Percentiles rank a stretch among this genome's conserved stretches.
These are phyloP conservation scores for Acleris laterana DNA, from an alignment of 2,888 invertebrate species.

Conservation along the genomic window DNA sequence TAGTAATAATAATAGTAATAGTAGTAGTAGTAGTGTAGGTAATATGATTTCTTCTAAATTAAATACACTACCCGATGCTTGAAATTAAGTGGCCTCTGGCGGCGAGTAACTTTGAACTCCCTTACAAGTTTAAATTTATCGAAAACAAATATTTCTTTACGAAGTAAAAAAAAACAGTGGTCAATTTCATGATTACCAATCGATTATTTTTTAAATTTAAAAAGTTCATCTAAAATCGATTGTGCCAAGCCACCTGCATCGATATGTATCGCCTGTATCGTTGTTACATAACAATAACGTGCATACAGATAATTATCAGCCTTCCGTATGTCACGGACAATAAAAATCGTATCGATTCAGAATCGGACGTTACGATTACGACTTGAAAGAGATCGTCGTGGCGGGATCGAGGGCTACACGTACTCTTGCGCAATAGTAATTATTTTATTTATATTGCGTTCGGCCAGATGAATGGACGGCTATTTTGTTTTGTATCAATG, in stretches of 20 bases:
- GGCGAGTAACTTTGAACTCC: no score
- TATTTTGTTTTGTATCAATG: neutral
- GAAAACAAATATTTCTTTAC: no score
- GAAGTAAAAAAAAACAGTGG: no score
- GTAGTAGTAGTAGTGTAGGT: no score
- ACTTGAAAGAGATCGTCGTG: constrained; percentile 15
- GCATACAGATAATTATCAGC: constrained; percentile 21
- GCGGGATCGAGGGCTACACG: constrained; percentile 11
- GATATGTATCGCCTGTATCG: neutral
- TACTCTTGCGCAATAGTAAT: constrained; percentile 23
- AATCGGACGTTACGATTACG: constrained; percentile 15
- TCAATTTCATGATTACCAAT: no score
- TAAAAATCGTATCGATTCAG: constrained; percentile 30
- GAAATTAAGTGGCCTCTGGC: no score
- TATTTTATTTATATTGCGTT: constrained; percentile 23
- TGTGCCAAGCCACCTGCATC: neutral
- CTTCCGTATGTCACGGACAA: constrained; percentile 37
- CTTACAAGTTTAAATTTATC: no score
- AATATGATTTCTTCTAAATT: no score
- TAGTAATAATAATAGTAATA: no score
- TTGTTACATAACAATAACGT: constrained; percentile 22
- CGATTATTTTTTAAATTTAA: no score
- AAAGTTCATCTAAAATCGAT: no score
- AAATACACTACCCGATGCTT: no score
- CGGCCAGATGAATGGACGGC: neutral